These are phyloP conservation scores for Poecilia gillii DNA, from an alignment of 2,797 vertebrate species.

Conservation along the genomic window DNA sequence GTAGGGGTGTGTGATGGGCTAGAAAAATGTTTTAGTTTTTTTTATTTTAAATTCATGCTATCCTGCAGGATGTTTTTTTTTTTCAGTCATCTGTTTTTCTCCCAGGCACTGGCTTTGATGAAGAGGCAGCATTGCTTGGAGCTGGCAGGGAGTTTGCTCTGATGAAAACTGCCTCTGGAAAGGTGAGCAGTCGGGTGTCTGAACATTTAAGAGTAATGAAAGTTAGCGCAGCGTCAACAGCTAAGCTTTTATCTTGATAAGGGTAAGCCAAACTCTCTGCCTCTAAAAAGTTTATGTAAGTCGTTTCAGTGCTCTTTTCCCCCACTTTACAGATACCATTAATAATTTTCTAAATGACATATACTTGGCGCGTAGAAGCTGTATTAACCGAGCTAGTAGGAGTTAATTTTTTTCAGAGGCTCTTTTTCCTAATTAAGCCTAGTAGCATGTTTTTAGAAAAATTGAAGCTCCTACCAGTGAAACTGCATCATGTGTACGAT, in stretches of 20 bases:
- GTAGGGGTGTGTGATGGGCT: conserved; percentile 5
- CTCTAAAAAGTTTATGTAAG: neutral
- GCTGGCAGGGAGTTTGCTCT: conserved; percentile 98
- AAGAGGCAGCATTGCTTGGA: conserved; percentile 95
- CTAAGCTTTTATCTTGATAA: conserved; percentile 34
- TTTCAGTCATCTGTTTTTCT: conserved; percentile 52
- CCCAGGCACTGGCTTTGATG: conserved; percentile 97
- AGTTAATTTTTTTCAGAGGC: neutral
- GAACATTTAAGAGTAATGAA: conserved; percentile 19
- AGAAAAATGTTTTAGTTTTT: neutral
- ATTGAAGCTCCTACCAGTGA: neutral
- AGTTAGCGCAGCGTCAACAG: conserved; percentile 18
- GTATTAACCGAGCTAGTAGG: neutral
- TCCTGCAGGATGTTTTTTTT: conserved; percentile 4
- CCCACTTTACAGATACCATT: conserved; percentile 1
- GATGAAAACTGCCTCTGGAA: conserved; percentile 98
- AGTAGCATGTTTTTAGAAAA: neutral
- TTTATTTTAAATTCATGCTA: neutral
- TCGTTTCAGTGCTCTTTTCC: conserved; percentile 8
- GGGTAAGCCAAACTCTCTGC: conserved; percentile 11
- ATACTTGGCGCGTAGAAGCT: neutral
- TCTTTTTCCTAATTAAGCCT: neutral
- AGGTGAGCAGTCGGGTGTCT: conserved; percentile 82
- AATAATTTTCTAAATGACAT: neutral
- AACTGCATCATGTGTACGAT: neutral